Conservation (phyloP, 1,140 invertebrate species). For the Tribolium castaneum region DNA sequence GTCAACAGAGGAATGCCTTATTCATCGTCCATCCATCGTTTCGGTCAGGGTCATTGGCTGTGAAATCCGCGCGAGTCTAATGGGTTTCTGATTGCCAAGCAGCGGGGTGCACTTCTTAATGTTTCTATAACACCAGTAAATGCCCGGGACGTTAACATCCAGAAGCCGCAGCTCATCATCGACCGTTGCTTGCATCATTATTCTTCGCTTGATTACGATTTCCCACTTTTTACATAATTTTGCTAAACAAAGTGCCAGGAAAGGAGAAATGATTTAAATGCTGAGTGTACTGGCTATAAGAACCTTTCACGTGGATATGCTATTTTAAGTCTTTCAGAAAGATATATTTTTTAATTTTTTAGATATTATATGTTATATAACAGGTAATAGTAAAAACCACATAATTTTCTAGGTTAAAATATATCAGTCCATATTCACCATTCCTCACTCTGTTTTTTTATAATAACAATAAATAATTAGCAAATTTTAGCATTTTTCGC, state of each 20-base stretch:
- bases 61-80: slow-evolving; percentile 52
- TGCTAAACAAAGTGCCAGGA: not conserved
- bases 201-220: not conserved
- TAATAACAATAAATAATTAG: too few species aligned
- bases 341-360: too few species aligned
- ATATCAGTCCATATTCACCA: too few species aligned
- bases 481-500: too few species aligned
- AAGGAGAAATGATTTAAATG: too few species aligned
- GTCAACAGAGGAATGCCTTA: slow-evolving; percentile 37
- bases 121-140: slow-evolving; percentile 49
- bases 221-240: not conserved
- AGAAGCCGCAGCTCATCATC: slow-evolving; percentile 16
- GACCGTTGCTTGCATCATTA: not conserved
- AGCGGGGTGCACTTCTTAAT: slow-evolving; percentile 51
- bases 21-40: slow-evolving; percentile 39
- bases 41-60: slow-evolving; percentile 50
- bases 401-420: too few species aligned
- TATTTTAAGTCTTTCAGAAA: too few species aligned
- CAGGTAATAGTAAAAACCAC: too few species aligned
- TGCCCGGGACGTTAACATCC: slow-evolving; percentile 37
- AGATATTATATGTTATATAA: too few species aligned
- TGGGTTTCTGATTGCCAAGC: slow-evolving; percentile 57
- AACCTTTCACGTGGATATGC: too few species aligned
- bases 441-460: too few species aligned
- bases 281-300: too few species aligned